These are phyloP conservation scores for Drosophila santomea DNA, from an alignment of 1,140 invertebrate species.

Conservation along the genomic window DNA sequence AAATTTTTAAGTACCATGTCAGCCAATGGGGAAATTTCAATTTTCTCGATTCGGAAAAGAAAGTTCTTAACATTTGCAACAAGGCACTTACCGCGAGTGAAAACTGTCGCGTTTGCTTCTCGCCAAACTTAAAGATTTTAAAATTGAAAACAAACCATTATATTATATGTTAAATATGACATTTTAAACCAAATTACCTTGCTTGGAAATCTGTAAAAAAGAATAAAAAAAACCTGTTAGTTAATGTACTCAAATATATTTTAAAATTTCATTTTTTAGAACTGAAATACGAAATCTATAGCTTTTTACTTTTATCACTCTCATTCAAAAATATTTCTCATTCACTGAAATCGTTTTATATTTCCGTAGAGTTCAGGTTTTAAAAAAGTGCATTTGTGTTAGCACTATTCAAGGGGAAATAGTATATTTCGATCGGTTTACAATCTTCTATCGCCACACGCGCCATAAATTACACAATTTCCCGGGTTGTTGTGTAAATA, in stretches of 20 bases:
- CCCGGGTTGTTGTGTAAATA: conserved; percentile 44
- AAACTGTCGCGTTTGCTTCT: conserved; percentile 60
- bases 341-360: too few relatives aligned
- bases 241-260: neutral
- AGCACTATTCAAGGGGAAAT: too few relatives aligned
- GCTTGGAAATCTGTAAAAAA: conserved; percentile 57
- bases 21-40: conserved; percentile 60
- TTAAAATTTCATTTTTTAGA: neutral
- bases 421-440: neutral
- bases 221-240: neutral
- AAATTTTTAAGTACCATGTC: conserved; percentile 56
- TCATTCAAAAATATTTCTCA: too few relatives aligned
- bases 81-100: conserved; percentile 68
- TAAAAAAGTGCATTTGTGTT: neutral
- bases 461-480: conserved; percentile 54
- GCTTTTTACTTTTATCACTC: too few relatives aligned
- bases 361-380: neutral
- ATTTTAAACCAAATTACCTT: conserved; percentile 43
- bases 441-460: conserved; percentile 21
- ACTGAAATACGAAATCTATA: too few relatives aligned
- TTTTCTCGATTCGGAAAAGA: conserved; percentile 52
- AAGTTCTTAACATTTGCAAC: conserved; percentile 50
- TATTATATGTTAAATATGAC: too few relatives aligned
- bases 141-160: conserved; percentile 6
- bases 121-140: conserved; percentile 2